Evolutionary conservation across 1,140 invertebrate species (phyloP), one percentile per base, ranked within the genome.

Genomic region (Tetragnatha versicolor): DNA sequence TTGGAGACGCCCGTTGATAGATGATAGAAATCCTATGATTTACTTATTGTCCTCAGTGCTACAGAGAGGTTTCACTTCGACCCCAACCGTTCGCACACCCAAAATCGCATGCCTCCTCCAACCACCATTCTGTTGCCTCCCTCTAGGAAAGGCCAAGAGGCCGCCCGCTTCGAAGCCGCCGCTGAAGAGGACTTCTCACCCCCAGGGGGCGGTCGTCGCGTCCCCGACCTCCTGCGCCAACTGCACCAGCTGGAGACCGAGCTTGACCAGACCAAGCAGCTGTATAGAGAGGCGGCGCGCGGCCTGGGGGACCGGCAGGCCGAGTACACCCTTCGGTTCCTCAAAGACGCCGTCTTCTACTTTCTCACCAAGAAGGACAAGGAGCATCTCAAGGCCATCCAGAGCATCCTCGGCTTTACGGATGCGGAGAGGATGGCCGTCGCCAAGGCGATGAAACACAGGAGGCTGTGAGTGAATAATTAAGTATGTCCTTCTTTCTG

Each of bases 261-360:
- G 87, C 88, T 94, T 83, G 92, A 94, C 84, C 93, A 93, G 85
- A 89, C 94, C 82, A 91, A 92, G 90, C 93, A 94, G 81, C 93
- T 94, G 90, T 94, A 94, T 84, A 89, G 92, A 82, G 85, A 90
- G 91, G 85, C 90, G 88, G 84, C 90, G 88, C 82, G 89, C 83
- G 82, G 78, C 81, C 79, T 63, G 70, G 61, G 76, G 33, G 80
- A 83, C 80, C 89, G 93, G 49, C 93, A 94, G 87, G 92, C 93
- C 49, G 93, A 94, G 86, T 91, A 94, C 78, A 95, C 93, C 7
- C 86, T 95, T 81, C 92, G 94, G 84, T 95, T 95, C 86, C 88
- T 95, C 66, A 94, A 94, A 86, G 94, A 93, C 70, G 93, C 93
- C n/a, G 90, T 95, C 82, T 95, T 94, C 84, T 94, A 95, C 84